These are phyloP conservation scores for Enteromius anoplus DNA, from an alignment of 2,797 vertebrate genomes.

Conservation along the genomic window DNA sequence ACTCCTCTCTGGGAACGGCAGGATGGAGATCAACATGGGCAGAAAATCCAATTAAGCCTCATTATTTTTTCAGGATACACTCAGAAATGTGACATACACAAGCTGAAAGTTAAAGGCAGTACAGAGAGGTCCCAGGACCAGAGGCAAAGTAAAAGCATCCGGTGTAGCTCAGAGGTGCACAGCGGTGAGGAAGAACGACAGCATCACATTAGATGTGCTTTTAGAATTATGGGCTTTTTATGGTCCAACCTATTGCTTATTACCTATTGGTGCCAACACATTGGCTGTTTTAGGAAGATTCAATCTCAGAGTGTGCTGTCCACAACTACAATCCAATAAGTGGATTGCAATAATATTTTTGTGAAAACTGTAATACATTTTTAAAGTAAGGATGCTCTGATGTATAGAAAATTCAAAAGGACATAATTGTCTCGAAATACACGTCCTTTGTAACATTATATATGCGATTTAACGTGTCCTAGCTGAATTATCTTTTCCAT, in stretches of 20 bases:
- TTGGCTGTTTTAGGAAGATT: not conserved
- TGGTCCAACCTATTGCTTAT: too few relatives aligned
- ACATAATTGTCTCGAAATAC: not conserved
- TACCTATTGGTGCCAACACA: too few relatives aligned
- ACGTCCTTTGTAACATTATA: not conserved
- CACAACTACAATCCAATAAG: too few relatives aligned
- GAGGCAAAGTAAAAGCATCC: slow-evolving; percentile 47
- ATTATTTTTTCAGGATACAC: slow-evolving; percentile 52
- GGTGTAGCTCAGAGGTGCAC: slow-evolving; percentile 3
- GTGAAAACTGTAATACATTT: too few relatives aligned
- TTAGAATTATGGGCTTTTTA: too few relatives aligned
- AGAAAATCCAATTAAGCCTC: slow-evolving; percentile 59
- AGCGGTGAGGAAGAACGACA: slow-evolving; percentile 20
- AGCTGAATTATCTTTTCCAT: not conserved
- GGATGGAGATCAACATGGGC: slow-evolving; percentile 46
- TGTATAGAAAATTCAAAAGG: not conserved
- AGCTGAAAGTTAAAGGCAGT: slow-evolving; percentile 36
- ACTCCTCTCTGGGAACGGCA: slow-evolving; percentile 17
- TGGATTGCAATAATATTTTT: not conserved
- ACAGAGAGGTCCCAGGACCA: not conserved
- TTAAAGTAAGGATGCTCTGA: too few relatives aligned
- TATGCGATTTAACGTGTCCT: not conserved
- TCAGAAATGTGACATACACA: slow-evolving; percentile 38
- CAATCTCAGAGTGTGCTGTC: too few relatives aligned
- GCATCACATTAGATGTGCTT: not conserved